These are phyloP conservation scores for Hapalemur alaotrensis DNA, from an alignment of 2,797 vertebrate species.

Conservation along the genomic window DNA sequence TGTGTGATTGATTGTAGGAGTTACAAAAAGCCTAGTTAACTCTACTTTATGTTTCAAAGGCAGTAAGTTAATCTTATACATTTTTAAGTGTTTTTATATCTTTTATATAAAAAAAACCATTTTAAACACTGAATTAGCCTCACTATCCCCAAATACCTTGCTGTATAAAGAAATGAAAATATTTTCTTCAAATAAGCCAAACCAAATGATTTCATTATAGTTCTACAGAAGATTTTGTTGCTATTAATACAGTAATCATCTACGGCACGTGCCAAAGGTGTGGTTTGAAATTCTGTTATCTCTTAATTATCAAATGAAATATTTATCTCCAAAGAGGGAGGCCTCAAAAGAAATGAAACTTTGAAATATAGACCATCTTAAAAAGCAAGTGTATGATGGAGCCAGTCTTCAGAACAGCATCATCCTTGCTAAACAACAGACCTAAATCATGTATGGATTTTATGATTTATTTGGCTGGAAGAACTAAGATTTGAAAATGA, in stretches of 20 bases:
- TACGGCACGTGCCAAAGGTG: background rate
- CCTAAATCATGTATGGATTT: background rate
- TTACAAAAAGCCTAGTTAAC: background rate
- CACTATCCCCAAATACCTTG: background rate
- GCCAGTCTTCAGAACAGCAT: background rate
- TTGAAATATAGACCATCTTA: background rate
- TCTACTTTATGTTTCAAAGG: constrained; percentile 35
- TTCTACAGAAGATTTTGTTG: constrained; percentile 22
- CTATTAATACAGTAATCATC: background rate
- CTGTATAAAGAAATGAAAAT: background rate
- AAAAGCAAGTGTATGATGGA: background rate
- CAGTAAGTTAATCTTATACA: background rate
- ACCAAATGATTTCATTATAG: constrained; percentile 23
- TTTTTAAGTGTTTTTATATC: constrained; percentile 23
- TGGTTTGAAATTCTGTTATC: constrained; percentile 26
- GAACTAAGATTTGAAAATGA: constrained; percentile 28
- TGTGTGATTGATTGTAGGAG: background rate
- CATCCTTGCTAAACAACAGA: background rate
- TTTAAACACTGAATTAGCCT: constrained; percentile 11
- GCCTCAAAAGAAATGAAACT: background rate
- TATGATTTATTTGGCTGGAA: background rate
- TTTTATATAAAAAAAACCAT: constrained; percentile 1
- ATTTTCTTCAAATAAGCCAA: constrained; percentile 39
- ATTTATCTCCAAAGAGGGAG: constrained; percentile 16
- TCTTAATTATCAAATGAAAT: constrained; percentile 52